phyloP scores from a whole-genome alignment of 2,113 vertebrate species.

The Artemisiospiza belli region DNA sequence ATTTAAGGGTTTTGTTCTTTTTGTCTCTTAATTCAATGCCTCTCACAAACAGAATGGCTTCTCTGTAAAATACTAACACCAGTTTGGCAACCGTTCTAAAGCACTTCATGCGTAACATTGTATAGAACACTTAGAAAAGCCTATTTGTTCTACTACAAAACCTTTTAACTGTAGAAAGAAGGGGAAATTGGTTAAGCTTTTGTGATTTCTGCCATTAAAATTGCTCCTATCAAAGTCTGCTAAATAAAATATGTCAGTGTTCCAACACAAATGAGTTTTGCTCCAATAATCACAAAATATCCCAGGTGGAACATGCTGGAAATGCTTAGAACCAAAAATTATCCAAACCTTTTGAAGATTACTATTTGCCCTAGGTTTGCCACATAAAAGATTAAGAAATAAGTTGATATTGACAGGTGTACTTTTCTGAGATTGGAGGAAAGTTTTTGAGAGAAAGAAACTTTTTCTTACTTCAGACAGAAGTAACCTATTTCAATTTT shows the following conservation, averaged over 20 bases:
- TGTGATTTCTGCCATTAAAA: conserved; percentile 37
- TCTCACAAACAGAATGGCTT: not conserved
- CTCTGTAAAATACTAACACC: not conserved
- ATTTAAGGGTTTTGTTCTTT: not conserved
- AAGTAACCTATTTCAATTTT: not conserved
- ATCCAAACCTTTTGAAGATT: conserved; percentile 1
- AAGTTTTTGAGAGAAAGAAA: not conserved
- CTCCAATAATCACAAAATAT: conserved; percentile 2
- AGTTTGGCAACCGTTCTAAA: not conserved
- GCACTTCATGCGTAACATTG: not conserved
- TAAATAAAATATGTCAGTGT: conserved; percentile 2
- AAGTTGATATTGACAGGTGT: not conserved
- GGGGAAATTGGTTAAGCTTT: conserved; percentile 40
- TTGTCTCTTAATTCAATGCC: not conserved
- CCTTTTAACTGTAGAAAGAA: not conserved
- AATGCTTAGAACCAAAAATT: not conserved
- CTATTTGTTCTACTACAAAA: conserved; percentile 38
- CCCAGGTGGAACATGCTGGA: not conserved
- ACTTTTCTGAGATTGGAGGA: not conserved
- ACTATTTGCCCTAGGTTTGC: not conserved
- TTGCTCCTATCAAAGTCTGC: not conserved
- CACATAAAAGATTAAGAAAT: not conserved
- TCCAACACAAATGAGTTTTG: conserved; percentile 2
- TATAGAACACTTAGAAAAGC: not conserved
- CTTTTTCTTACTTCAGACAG: not conserved